Conservation (phyloP, 2,113 vertebrate species). For the Acanthisitta chloris region DNA sequence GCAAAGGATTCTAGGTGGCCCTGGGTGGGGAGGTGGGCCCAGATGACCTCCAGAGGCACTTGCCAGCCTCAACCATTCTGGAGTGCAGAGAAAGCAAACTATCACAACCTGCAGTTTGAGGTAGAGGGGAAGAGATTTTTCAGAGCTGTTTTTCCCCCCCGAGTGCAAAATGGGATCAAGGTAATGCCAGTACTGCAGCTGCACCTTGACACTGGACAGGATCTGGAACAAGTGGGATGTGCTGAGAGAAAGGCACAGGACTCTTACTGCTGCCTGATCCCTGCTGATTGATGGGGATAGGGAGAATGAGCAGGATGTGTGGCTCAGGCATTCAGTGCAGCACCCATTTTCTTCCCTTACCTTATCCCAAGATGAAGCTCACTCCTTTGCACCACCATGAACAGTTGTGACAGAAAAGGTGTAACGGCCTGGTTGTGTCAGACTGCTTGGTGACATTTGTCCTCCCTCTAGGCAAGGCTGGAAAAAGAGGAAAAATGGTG, state of each 20-base stretch:
- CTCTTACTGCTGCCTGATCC: too few species aligned
- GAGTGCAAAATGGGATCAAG: neutral
- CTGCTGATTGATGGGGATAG: neutral
- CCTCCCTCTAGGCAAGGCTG: neutral
- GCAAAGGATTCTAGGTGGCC: neutral
- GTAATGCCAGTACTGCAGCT: neutral
- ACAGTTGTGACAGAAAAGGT: neutral
- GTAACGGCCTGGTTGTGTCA: neutral
- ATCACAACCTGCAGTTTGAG: neutral
- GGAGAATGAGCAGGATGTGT: accelerated
- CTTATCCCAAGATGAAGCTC: neutral
- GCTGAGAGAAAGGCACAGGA: neutral
- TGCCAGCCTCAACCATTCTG: neutral
- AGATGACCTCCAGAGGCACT: neutral
- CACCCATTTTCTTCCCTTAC: too few species aligned
- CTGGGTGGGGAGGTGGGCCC: accelerated
- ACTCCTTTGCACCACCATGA: accelerated
- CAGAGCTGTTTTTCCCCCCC: neutral
- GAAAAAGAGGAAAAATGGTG: neutral
- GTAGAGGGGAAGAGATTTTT: neutral
- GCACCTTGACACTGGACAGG: neutral
- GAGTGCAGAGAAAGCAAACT: neutral
- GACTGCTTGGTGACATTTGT: too few species aligned
- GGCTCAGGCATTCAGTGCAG: neutral
- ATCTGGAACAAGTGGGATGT: neutral